Conservation (phyloP, 1,140 invertebrate genomes). For the Eubasilissa regina region DNA sequence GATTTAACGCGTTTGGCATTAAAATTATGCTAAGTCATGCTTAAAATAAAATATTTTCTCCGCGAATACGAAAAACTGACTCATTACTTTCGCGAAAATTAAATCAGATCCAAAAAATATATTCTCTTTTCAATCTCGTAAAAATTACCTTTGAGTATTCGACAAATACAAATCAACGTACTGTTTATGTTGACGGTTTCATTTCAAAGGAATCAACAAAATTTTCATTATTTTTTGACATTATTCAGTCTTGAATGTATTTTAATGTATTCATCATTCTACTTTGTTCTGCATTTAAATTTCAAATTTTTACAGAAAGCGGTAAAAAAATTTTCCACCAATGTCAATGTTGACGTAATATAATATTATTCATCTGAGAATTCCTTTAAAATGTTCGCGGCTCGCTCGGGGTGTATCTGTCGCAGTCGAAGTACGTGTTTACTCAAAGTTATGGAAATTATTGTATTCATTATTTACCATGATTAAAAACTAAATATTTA, state of each 20-base stretch:
- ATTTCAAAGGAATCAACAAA: slow-evolving; percentile 42
- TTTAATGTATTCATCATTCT: slow-evolving; percentile 51
- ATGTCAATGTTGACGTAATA: slow-evolving; percentile 58
- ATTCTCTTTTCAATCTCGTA: background rate
- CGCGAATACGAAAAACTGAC: background rate
- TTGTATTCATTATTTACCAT: too few relatives aligned
- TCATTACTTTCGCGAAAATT: background rate
- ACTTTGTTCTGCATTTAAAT: slow-evolving; percentile 56
- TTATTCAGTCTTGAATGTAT: slow-evolving; percentile 26
- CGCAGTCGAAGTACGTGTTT: slow-evolving; percentile 28
- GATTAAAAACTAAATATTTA: too few relatives aligned
- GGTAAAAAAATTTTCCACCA: slow-evolving; percentile 56
- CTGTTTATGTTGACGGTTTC: slow-evolving; percentile 19
- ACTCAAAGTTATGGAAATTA: slow-evolving; percentile 55
- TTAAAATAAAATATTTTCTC: background rate
- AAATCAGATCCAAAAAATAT: background rate
- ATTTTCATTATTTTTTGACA: slow-evolving; percentile 36
- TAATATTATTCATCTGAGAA: slow-evolving; percentile 60
- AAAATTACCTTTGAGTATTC: slow-evolving; percentile 22
- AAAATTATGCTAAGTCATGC: background rate
- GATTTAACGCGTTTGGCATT: too few relatives aligned
- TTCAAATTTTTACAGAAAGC: slow-evolving; percentile 58
- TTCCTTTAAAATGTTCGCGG: slow-evolving; percentile 54
- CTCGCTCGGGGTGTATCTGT: slow-evolving; percentile 33
- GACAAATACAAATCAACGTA: slow-evolving; percentile 29